Base-by-base conservation (phyloP, 1,140 invertebrate genomes). In the Scaptomyza pallida region DNA sequence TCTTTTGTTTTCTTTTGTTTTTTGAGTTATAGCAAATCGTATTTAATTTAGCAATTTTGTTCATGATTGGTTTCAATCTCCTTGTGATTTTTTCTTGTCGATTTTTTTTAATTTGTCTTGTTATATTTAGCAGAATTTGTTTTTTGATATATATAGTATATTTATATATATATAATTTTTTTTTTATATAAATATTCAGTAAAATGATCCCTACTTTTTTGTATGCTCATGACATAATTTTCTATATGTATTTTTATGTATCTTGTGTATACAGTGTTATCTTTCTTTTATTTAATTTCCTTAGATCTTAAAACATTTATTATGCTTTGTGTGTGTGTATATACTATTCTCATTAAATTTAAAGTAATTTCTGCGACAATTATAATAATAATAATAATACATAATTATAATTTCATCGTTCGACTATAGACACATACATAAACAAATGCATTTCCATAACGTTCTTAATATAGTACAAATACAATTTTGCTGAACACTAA, bases 161-260 rank as follows among this genome's bases (percentile, higher is more conserved):
- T n/a, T n/a, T 85, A 85, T 75, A 85, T 83, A 70, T 73, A 75
- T 72, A 83, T 55, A 79, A 61, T 65, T 43, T 54, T 47, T 60
- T 77, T 56, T 67, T 37, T 72, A 50, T 69, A 68, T 62, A 75
- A 72, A 69, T 74, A 72, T 85, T 88, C 79, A 81, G 80, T 90
- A 88, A 89, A 90, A 85, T 90, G 88, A 81, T 90, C 82, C 82
- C 82, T 90, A 89, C 88, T 88, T 83, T 83, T 89, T 88, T 86
- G 75, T 89, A 89, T 89, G 83, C 78, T 89, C 77, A 80, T 85
- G 80, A 86, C 86, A 78, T 86, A 86, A 72, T 80, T 86, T 75
- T 74, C 78, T 80, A 37, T 37, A 77, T 80, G 72, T 88, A 69
- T 89, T 74, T 85, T 61, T 89, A 64, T 75, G 54, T 82, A 69